These are phyloP conservation scores for Bujurquina vittata DNA, from an alignment of 2,113 vertebrate species.

Conservation along the genomic window DNA sequence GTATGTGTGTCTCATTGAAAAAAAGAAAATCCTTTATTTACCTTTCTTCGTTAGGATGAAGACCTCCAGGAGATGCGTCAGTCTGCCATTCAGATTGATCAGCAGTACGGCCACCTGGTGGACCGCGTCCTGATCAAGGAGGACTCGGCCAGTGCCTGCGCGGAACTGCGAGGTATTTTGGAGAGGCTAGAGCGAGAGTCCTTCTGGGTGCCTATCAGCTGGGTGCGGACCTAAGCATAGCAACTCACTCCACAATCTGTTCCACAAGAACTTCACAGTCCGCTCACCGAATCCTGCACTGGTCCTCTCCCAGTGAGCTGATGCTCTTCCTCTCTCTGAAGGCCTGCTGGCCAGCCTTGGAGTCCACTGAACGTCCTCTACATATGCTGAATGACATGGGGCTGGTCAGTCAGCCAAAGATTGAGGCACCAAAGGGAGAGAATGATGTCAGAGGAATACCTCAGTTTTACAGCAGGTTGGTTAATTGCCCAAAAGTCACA, in stretches of 20 bases:
- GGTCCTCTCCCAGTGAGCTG: conserved; percentile 11
- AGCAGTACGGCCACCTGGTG: conserved; percentile 91
- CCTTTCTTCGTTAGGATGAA: conserved; percentile 82
- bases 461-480: conserved; percentile 24
- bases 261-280: conserved; percentile 24
- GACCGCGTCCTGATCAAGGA: conserved; percentile 90
- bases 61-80: conserved; percentile 90
- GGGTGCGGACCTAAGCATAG: conserved; percentile 85
- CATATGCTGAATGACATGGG: neutral
- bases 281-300: conserved; percentile 2
- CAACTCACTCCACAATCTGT: neutral
- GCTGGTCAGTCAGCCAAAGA: neutral
- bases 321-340: neutral
- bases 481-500: conserved; percentile 1
- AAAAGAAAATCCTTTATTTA: neutral
- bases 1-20: no score
- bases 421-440: neutral
- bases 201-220: conserved; percentile 90
- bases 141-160: conserved; percentile 86
- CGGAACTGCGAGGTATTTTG: conserved; percentile 84
- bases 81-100: conserved; percentile 90
- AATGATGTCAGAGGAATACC: conserved; percentile 37
- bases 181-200: conserved; percentile 88
- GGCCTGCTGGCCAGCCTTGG: conserved; percentile 7
- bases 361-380: neutral